Base-by-base conservation (phyloP, 2,888 invertebrate genomes). In the Geotrupes spiniger region DNA sequence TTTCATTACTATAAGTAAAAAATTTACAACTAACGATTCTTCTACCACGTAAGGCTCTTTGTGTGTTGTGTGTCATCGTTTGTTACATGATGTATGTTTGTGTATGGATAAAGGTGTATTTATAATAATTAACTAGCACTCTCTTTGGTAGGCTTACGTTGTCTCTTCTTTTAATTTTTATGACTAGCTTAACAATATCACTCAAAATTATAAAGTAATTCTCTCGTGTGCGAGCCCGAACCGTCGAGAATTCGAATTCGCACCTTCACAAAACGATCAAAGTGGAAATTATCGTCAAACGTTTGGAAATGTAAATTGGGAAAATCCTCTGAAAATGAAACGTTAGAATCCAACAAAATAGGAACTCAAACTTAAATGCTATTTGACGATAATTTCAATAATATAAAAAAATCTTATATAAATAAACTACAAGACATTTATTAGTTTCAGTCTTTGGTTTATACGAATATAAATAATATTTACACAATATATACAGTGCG, bases 151-250 rank as follows among this genome's bases (percentile, higher is more conserved):
- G 59, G 55, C 56, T 55, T 57, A 36, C 45, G 51, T 49, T 47
- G 27, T 44, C 41, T 47, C 37, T 29, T 54, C 46, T 54, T 46
- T 56, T 54, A 52, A 42, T 46, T 51, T 54, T 48, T 56, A 60
- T 62, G 62, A 62, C 62, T 62, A 62, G 62, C 60, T 60, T 61
- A 54, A 56, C 53, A 54, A 62, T 62, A 62, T 62, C 62, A 62
- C 62, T 60, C 61, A 38, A 54, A 54, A 12, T 12, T 10, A 17
- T 15, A 29, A 15, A 4, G 36, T 36, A 25, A 36, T 36, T 2
- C 37, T n/a, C n/a, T n/a, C 17, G 16, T 43, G 15, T 2, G 36
- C 27, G 43, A 36, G n/a, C 21, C 25, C 28, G 43, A 43, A 36
- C 25, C 12, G 25, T 17, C 1, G 14, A 31, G 9, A 26, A n/a